Evolutionary conservation across 1,140 invertebrate genomes (phyloP).

Genomic region (Scaptomyza pallida): DNA sequence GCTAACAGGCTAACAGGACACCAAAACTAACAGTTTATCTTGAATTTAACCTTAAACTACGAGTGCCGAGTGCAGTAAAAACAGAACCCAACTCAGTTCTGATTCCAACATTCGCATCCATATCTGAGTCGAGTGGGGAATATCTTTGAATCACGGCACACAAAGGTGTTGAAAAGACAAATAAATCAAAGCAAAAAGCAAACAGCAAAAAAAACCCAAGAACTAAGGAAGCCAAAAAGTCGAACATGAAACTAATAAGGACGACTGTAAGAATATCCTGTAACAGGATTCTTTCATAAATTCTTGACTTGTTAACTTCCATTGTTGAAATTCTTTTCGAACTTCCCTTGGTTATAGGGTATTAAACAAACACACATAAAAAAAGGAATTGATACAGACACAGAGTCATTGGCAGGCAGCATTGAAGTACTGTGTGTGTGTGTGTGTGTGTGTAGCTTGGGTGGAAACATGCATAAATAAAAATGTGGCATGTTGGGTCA

Average conservation of each 20-base stretch:
- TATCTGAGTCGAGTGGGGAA: conserved; percentile 25
- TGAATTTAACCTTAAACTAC: neutral
- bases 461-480: conserved; percentile 71
- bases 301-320: too few relatives aligned
- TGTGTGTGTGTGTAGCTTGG: neutral
- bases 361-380: conserved; percentile 7
- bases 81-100: too few relatives aligned
- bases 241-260: too few relatives aligned
- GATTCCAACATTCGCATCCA: too few relatives aligned
- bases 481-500: conserved; percentile 79
- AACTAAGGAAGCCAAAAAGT: neutral
- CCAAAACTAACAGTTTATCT: neutral
- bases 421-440: neutral
- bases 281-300: too few relatives aligned
- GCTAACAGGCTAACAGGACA: neutral
- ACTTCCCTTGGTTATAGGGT: too few relatives aligned
- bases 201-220: neutral
- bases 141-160: conserved; percentile 13
- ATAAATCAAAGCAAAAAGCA: conserved; percentile 59
- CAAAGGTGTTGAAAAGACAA: conserved; percentile 68
- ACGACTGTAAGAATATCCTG: conserved; percentile 14
- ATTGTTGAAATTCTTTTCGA: too few relatives aligned
- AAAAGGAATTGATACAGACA: neutral
- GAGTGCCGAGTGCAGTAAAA: too few relatives aligned
- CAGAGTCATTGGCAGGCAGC: neutral